Percentiles rank a stretch among this genome's conserved stretches.
Evolutionary conservation across 1,140 invertebrate species (phyloP).

Genomic region (Drosophila kikkawai): DNA sequence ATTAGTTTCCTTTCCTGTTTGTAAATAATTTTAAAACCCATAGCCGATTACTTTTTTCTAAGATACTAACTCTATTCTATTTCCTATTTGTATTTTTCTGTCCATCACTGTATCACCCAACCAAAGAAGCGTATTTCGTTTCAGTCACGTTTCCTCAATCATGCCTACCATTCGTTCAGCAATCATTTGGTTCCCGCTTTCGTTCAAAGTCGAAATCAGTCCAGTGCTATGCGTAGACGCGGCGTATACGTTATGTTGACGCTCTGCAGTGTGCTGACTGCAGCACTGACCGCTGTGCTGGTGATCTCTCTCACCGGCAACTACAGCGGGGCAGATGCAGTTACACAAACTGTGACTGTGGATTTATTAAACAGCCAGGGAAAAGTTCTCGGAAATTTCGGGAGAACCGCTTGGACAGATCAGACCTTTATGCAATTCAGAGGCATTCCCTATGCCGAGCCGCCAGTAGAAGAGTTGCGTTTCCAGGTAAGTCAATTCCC

Average conservation of each 20-base stretch:
- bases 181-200: slow-evolving; percentile 1
- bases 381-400: slow-evolving; percentile 85
- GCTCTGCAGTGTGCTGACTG: slow-evolving; percentile 48
- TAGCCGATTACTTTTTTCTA: too few species aligned
- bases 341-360: slow-evolving; percentile 34
- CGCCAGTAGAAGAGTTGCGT: slow-evolving; percentile 63
- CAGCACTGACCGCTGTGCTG: slow-evolving; percentile 36
- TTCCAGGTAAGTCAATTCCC: slow-evolving; percentile 64
- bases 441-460: slow-evolving; percentile 80
- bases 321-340: slow-evolving; percentile 12
- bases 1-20: too few species aligned
- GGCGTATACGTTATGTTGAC: slow-evolving; percentile 69
- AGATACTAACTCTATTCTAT: neutral
- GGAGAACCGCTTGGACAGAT: slow-evolving; percentile 67
- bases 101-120: neutral
- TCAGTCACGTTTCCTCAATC: slow-evolving; percentile 1
- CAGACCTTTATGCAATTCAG: slow-evolving; percentile 77
- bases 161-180: neutral
- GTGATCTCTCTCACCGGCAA: slow-evolving; percentile 32
- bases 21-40: too few species aligned
- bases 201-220: slow-evolving; percentile 40
- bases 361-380: slow-evolving; percentile 81
- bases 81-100: neutral
- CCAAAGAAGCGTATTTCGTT: neutral
- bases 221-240: slow-evolving; percentile 54